phyloP scores from a whole-genome alignment of 2,113 vertebrate species.

The Pterophyllum scalare region DNA sequence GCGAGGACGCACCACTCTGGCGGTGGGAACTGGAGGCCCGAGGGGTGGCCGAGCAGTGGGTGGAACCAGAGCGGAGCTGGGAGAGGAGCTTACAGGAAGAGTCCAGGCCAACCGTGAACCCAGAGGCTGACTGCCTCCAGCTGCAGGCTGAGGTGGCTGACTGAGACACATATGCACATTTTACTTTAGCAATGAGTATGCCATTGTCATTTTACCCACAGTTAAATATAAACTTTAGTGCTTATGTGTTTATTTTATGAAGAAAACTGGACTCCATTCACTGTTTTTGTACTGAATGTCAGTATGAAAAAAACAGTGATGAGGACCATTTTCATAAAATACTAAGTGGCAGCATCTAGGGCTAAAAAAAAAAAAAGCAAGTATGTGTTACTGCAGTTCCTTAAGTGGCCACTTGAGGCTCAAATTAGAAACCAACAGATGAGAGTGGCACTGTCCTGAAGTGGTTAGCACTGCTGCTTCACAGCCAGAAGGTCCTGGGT shows the following conservation, averaged over 20 bases:
- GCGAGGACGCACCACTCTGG: slow-evolving; percentile 76
- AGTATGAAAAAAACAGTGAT: neutral
- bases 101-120: slow-evolving; percentile 92
- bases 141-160: slow-evolving; percentile 80
- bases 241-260: too few species aligned
- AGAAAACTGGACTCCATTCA: neutral
- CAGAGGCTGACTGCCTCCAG: slow-evolving; percentile 79
- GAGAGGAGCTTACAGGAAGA: slow-evolving; percentile 82
- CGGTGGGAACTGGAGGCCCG: slow-evolving; percentile 72
- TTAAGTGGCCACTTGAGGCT: neutral
- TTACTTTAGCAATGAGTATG: neutral
- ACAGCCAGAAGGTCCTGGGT: neutral
- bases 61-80: slow-evolving; percentile 81
- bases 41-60: slow-evolving; percentile 83
- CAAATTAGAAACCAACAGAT: rapidly evolving
- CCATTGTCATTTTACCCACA: neutral
- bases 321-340: neutral
- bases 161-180: slow-evolving; percentile 68
- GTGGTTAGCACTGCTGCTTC: neutral
- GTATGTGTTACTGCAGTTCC: neutral
- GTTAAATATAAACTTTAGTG: neutral
- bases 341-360: neutral
- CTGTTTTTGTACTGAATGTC: neutral
- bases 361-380: neutral
- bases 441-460: neutral